Conservation (phyloP, 2,797 vertebrate genomes). For the Mormyrops boulengeri region DNA sequence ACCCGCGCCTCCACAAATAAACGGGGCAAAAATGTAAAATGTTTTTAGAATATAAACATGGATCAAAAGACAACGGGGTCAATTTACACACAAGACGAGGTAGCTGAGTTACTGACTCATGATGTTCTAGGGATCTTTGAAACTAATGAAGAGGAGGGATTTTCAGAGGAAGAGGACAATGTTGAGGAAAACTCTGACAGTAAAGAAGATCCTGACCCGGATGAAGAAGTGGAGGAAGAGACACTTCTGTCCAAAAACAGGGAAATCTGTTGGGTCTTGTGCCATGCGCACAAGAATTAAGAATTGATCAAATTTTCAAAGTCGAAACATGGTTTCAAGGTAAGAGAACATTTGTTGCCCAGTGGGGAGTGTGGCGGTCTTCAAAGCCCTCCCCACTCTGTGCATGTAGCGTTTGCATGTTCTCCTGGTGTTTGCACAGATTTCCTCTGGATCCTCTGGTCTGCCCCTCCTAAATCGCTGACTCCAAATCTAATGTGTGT, state of each 20-base stretch:
- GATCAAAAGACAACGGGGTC: neutral
- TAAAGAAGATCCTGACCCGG: neutral
- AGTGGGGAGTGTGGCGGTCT: neutral
- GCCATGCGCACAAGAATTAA: neutral
- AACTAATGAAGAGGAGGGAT: too few species aligned
- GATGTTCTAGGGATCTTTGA: neutral
- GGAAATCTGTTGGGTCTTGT: neutral
- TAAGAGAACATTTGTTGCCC: neutral
- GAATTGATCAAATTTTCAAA: neutral
- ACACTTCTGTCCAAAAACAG: neutral
- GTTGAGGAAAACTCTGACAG: neutral
- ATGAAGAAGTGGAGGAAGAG: neutral
- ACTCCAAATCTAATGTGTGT: neutral
- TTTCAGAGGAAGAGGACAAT: neutral
- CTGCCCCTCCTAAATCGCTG: neutral
- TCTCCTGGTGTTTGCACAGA: neutral
- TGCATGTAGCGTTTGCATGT: neutral
- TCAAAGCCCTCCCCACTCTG: neutral
- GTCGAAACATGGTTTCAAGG: neutral
- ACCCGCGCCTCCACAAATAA: neutral
- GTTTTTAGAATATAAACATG: neutral
- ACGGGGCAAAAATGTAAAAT: neutral
- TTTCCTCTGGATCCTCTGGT: neutral
- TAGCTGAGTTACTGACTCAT: neutral
- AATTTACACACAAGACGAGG: neutral